Evolutionary conservation across 2,888 invertebrate genomes (phyloP).

Genomic region (Leuctra nigra): DNA sequence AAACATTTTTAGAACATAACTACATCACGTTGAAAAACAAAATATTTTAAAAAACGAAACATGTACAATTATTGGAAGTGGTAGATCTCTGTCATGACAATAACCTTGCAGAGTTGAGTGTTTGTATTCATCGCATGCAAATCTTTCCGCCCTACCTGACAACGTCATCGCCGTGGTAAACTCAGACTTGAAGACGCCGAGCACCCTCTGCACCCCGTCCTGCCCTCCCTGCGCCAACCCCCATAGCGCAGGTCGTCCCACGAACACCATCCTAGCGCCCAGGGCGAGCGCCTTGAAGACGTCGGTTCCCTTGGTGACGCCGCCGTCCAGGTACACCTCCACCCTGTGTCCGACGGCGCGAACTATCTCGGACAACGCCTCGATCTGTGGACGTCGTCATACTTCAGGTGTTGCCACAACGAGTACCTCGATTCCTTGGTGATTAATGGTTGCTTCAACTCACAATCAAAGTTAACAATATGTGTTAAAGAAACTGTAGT

Average conservation of each 20-base stretch:
- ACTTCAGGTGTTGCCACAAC: no score
- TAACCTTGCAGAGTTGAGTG: no score
- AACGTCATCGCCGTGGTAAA: conserved; percentile 68
- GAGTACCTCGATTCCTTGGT: conserved; percentile 70
- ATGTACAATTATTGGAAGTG: no score
- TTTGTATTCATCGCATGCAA: no score
- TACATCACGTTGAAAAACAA: no score
- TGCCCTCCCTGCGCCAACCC: conserved; percentile 73
- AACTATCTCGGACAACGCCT: conserved; percentile 73
- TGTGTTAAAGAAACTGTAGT: no score
- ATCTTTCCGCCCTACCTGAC: conserved; percentile 53
- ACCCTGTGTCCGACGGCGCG: conserved; percentile 59
- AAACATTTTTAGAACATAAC: no score
- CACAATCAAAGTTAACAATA: no score
- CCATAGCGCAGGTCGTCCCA: conserved; percentile 83
- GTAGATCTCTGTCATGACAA: no score
- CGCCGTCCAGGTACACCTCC: conserved; percentile 84
- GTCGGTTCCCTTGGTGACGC: conserved; percentile 76
- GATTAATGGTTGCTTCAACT: no score
- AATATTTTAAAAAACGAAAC: no score
- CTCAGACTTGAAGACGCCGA: conserved; percentile 66
- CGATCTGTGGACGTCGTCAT: no score
- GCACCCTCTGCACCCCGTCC: conserved; percentile 64
- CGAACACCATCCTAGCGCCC: conserved; percentile 84
- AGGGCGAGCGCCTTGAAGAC: conserved; percentile 85